Base-by-base conservation (phyloP, 2,797 vertebrate species). In the Pempheris klunzingeri region DNA sequence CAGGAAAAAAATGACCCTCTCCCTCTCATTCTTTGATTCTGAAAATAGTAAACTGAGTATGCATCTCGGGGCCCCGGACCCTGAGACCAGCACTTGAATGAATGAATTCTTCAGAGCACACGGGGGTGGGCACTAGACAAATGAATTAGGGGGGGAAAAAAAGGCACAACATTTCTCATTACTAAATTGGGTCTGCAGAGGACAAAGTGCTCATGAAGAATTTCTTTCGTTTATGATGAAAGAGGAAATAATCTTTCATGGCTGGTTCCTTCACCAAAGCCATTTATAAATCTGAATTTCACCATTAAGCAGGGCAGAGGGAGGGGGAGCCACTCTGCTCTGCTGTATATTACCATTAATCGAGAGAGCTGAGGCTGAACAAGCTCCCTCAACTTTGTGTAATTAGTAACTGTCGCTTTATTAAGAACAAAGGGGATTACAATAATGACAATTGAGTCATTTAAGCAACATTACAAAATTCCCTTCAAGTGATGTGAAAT, bases 171-270 rank as follows among this genome's bases (percentile, higher is more conserved):
- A 92, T 93, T 94, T 93, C 91, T 94, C 93, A 95, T 95, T 94
- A 94, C 94, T 94, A 95, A 95, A 95, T 93, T 94, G 93, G 94
- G 94, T 93, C 92, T 93, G 90, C 75, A 91, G 92, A 94, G 91
- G 92, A 95, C 92, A 92, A 91, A 91, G 90, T 85, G 88, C 88
- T 93, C 78, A 68, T 91, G 84, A 94, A 86, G 88, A 94, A 93
- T 94, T 93, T 92, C 86, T 88, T 92, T 91, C 88, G 75, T 90
- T 92, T 90, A 87, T 90, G 91, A 92, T 91, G 87, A 93, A 93
- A 95, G 91, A 88, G 84, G 92, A 94, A 93, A 93, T 93, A 85
- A 94, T 94, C 88, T 93, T 92, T 93, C 88, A 91, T 88, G 84
- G 90, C 89, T 89, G 82, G 87, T 86, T 92, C 89, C 76, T 91